Conservation (phyloP, 2,113 vertebrate species). For the Tychaedon coryphoeus region DNA sequence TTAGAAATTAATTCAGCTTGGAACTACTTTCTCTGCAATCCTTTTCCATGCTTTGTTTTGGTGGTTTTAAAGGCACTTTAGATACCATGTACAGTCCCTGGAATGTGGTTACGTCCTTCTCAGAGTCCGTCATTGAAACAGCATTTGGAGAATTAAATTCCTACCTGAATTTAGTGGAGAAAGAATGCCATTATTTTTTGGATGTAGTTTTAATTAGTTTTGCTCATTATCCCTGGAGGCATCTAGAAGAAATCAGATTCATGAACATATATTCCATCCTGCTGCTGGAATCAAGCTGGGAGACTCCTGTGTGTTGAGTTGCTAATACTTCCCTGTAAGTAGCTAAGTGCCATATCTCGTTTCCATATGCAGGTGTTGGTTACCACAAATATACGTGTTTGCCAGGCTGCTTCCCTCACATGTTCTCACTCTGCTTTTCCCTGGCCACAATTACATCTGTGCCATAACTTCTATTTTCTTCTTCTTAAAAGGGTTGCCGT, state of each 20-base stretch:
- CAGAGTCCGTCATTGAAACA: not conserved
- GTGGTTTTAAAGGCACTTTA: not conserved
- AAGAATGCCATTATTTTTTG: not conserved
- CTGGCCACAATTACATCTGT: not conserved
- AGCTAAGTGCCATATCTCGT: not conserved
- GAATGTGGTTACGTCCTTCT: not conserved
- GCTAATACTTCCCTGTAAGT: not conserved
- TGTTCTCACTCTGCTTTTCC: not conserved
- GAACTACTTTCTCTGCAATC: not conserved
- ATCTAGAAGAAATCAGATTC: not conserved
- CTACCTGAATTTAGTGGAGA: not conserved
- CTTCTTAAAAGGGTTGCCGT: rapidly evolving
- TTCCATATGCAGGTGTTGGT: not conserved
- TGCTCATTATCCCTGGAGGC: not conserved
- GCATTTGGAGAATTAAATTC: not conserved
- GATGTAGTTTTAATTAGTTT: not conserved
- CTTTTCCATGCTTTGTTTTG: not conserved
- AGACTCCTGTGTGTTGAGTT: not conserved
- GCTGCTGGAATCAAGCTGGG: not conserved
- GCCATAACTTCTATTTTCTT: not conserved
- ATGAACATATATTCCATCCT: not conserved
- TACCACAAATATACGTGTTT: not conserved
- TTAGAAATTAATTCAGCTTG: not conserved
- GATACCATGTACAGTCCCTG: not conserved
- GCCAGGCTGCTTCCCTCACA: not conserved